Evolutionary conservation across 2,797 vertebrate species (phyloP).

Genomic region (Anisognathus igniventris): DNA sequence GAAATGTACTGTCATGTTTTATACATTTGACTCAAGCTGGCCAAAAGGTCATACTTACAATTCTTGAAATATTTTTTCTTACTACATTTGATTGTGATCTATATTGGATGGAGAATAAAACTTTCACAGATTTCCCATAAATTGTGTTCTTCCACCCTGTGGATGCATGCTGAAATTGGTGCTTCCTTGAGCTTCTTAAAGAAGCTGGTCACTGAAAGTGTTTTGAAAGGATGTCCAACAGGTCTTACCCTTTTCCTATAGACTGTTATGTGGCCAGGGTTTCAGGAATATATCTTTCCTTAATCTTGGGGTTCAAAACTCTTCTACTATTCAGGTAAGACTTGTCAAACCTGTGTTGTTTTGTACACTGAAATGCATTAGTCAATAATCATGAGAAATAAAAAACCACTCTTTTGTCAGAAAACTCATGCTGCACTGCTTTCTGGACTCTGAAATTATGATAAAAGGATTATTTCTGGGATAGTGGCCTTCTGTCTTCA

Average conservation of each 20-base stretch:
- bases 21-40: not conserved
- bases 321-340: not conserved
- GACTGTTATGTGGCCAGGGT: not conserved
- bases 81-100: not conserved
- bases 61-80: not conserved
- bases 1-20: not conserved
- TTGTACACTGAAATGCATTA: not conserved
- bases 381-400: not conserved
- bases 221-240: not conserved
- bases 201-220: not conserved
- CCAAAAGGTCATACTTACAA: not conserved
- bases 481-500: not conserved
- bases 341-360: not conserved
- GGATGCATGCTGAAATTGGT: not conserved
- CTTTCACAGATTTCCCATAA: not conserved
- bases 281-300: not conserved
- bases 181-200: not conserved
- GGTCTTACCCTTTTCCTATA: not conserved
- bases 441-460: not conserved
- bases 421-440: not conserved
- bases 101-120: not conserved
- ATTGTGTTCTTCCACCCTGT: not conserved
- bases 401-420: fast-evolving
- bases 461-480: not conserved
- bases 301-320: not conserved